Conservation (phyloP, 92 coral and sea anemone species). For the Actinernus sp. region DNA sequence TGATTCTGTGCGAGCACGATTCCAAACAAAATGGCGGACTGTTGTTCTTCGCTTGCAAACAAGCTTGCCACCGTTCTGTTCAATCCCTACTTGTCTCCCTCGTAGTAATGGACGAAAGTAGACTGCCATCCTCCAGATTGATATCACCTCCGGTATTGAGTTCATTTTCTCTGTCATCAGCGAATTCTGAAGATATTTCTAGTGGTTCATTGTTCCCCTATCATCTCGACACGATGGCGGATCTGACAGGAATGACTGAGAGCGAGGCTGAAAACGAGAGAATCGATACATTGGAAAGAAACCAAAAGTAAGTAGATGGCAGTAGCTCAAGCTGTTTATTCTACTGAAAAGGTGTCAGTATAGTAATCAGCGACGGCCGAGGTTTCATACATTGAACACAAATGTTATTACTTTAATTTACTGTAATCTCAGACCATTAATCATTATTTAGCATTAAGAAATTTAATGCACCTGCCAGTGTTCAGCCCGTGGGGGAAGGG, state of each 20-base stretch:
- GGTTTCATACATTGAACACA: too few species aligned
- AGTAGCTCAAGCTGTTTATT: too few species aligned
- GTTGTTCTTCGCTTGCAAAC: background rate
- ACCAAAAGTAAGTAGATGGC: conserved; percentile 27
- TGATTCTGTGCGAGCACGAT: too few species aligned
- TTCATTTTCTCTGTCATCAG: conserved; percentile 57
- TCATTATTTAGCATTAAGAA: too few species aligned
- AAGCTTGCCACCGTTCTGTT: background rate
- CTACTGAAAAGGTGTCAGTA: too few species aligned
- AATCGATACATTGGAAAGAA: conserved; percentile 21
- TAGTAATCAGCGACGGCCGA: too few species aligned
- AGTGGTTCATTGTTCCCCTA: conserved; percentile 44
- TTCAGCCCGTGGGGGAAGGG: too few species aligned
- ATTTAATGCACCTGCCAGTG: too few species aligned
- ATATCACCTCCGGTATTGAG: conserved; percentile 50
- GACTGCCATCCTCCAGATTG: conserved; percentile 11
- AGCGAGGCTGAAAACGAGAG: too few species aligned
- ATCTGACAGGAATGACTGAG: background rate
- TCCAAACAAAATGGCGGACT: background rate
- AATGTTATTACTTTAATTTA: too few species aligned
- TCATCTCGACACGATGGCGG: conserved; percentile 12
- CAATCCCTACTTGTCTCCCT: background rate
- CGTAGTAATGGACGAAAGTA: conserved; percentile 13
- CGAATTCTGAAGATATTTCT: conserved; percentile 44
- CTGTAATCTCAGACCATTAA: too few species aligned